A percentile compares a stretch with the other conserved stretches of the same genome.
phyloP scores from a whole-genome alignment of 2,113 vertebrate genomes.

The Gadus macrocephalus region DNA sequence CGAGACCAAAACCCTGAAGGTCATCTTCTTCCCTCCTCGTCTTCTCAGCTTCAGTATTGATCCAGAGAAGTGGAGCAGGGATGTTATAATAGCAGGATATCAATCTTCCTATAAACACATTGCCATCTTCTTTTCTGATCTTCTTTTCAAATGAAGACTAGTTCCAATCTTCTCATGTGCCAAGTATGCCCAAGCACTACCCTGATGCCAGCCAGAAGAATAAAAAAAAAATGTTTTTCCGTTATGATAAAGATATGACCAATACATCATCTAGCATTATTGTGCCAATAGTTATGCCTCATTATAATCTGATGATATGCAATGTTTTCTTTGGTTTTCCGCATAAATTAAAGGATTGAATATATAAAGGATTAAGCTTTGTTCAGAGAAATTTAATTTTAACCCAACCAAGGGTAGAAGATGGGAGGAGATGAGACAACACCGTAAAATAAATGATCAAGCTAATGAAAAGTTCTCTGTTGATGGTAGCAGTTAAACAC shows the following conservation, averaged over 20 bases:
- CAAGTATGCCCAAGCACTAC: conserved; percentile 1
- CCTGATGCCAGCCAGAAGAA: conserved; percentile 21
- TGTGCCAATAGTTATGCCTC: too few species aligned
- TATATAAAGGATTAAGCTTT: too few species aligned
- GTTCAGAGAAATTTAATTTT: too few species aligned
- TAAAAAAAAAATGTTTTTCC: too few species aligned
- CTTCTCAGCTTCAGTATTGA: not conserved
- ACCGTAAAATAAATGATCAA: not conserved
- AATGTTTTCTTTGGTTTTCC: too few species aligned
- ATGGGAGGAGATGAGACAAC: not conserved
- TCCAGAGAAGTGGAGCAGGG: conserved; percentile 1
- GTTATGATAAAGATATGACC: too few species aligned
- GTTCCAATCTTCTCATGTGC: not conserved
- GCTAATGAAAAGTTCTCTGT: too few species aligned
- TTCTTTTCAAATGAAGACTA: not conserved
- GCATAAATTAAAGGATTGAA: too few species aligned
- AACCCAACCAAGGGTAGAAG: not conserved
- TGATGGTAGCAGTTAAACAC: too few species aligned
- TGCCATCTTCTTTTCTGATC: not conserved
- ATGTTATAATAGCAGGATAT: not conserved
- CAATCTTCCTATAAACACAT: not conserved
- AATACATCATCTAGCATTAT: too few species aligned
- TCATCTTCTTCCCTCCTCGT: conserved; percentile 1
- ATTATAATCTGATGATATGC: too few species aligned
- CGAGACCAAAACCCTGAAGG: conserved; percentile 4